phyloP scores from a whole-genome alignment of 2,888 invertebrate genomes.

The Chrysomela aeneicollis region DNA sequence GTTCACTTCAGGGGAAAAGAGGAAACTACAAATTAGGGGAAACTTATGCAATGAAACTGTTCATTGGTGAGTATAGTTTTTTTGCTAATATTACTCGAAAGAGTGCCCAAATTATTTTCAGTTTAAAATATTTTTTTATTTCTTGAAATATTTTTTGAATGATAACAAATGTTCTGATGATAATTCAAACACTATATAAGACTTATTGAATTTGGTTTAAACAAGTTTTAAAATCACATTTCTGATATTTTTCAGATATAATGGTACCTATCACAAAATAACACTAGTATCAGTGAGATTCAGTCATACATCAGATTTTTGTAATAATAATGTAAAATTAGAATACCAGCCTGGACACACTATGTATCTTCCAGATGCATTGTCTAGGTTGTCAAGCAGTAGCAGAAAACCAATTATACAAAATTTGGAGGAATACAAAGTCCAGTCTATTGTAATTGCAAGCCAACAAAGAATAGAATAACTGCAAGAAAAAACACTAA shows the following conservation, averaged over 20 bases:
- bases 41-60: conserved; percentile 16
- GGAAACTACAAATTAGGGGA: conserved; percentile 19
- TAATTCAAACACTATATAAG: neutral
- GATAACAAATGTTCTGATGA: neutral
- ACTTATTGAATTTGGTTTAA: neutral
- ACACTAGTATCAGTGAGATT: conserved; percentile 10
- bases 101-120: neutral
- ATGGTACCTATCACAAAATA: too few species aligned
- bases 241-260: conserved; percentile 5
- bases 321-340: neutral
- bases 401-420: too few species aligned
- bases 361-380: conserved; percentile 1
- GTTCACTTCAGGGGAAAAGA: conserved; percentile 19
- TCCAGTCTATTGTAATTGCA: neutral
- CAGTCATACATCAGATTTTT: conserved; percentile 4
- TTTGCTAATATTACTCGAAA: neutral
- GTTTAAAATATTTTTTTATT: neutral
- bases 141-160: neutral
- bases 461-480: neutral
- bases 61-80: conserved; percentile 16
- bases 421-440: too few species aligned
- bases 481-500: neutral
- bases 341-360: neutral
- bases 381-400: too few species aligned
- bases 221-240: conserved; percentile 8